Base-by-base conservation (phyloP, 2,113 vertebrate genomes). In the Sapayoa aenigma region DNA sequence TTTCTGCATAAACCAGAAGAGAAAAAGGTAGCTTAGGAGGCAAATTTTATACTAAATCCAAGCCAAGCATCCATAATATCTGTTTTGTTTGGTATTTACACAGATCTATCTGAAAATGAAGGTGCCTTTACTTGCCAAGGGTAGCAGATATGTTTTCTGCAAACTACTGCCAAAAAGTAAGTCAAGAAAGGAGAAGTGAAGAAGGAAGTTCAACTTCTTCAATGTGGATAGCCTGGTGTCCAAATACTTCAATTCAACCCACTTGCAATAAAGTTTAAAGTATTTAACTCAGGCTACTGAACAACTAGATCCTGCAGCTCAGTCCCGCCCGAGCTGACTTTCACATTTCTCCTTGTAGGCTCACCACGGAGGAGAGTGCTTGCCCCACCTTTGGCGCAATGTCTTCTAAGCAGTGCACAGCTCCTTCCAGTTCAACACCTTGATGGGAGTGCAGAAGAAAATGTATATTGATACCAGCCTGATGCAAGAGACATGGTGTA, bases 71-170 rank as follows among this genome's bases (percentile, higher is more conserved):
- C 77, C 72, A 46, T 65, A 95, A 88, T 88, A 65, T 31, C 75
- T 42, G 41, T 93, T 95, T 94, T 92, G 52, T 91, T 94, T 92
- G 78, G 66, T 93, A 93, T 96, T 94, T 96, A 96, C 66, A 92
- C 49, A 79, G 76, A 90, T 73, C 58, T 72, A 58, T 89, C 66
- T 78, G 77, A 94, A 96, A 92, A 92, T 0, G 10, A 92, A 95
- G 93, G 76, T 95, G 62, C 11, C 53, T 95, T 76, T 76, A 39
- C 46, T 94, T 96, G 92, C 90, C 94, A 94, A 96, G 76, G 77
- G 69, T 82, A 96, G 88, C 92, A 96, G 92, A 96, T 84, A 50
- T 95, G 85, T 90, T 95, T 96, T 91, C 67, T 94, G 56, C 69
- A 92, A 87, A 31, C 37, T 81, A 41, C 62, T 92, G 90, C 88